A percentile compares a stretch with the other conserved stretches of the same genome.
Conservation (phyloP, 1,140 invertebrate species). For the Patella vulgata region DNA sequence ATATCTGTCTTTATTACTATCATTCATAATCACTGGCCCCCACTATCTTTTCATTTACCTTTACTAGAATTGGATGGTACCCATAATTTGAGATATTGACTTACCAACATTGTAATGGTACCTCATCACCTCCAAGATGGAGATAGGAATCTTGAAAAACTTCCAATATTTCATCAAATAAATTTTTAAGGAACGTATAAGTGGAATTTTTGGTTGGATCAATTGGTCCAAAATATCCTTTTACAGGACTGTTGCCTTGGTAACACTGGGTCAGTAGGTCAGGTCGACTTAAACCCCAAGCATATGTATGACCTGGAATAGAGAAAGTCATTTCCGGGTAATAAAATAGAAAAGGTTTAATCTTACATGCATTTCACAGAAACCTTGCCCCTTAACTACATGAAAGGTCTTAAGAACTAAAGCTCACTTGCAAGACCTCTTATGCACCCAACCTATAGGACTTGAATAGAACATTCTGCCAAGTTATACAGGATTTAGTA, state of each 20-base stretch:
- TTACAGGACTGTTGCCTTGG: slow-evolving; percentile 63
- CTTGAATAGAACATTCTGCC: too few species aligned
- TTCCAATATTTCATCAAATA: slow-evolving; percentile 62
- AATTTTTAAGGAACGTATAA: slow-evolving; percentile 60
- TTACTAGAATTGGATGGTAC: too few species aligned
- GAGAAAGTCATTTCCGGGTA: slow-evolving; percentile 2
- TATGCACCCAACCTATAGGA: too few species aligned
- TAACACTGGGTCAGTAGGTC: slow-evolving; percentile 81
- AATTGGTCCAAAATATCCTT: slow-evolving; percentile 74
- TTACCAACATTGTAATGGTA: slow-evolving; percentile 87
- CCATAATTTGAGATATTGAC: too few species aligned
- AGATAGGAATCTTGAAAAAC: slow-evolving; percentile 65
- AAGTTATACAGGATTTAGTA: too few species aligned
- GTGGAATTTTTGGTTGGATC: slow-evolving; percentile 63
- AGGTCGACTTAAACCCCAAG: slow-evolving; percentile 82
- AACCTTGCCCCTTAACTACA: too few species aligned
- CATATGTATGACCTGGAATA: slow-evolving; percentile 80
- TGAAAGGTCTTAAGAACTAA: too few species aligned
- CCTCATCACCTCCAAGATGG: slow-evolving; percentile 89
- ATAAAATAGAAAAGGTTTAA: background rate
- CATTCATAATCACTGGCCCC: too few species aligned
- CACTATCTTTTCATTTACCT: too few species aligned
- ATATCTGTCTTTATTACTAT: too few species aligned
- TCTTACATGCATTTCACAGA: too few species aligned
- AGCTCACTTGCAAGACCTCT: too few species aligned